Evolutionary conservation across 2,888 invertebrate species (phyloP).

Genomic region (Cremastinae sp.): DNA sequence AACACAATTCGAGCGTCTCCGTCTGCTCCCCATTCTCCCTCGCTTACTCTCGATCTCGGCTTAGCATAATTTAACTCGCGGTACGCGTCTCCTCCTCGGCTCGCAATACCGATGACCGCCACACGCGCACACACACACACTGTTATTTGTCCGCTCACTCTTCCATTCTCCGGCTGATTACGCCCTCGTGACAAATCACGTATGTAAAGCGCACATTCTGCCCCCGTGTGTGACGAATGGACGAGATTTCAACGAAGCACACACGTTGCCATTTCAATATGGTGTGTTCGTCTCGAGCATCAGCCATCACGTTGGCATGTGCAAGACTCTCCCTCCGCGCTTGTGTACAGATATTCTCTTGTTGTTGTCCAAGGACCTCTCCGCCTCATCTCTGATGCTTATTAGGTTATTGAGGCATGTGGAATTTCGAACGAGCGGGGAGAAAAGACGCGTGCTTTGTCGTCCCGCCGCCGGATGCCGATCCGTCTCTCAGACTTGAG

Average conservation of each 20-base stretch:
- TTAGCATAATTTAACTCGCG: conserved; percentile 65
- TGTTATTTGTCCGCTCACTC: neutral
- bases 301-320: conserved; percentile 10
- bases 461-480: conserved; percentile 11
- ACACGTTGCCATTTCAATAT: conserved; percentile 24
- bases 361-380: conserved; percentile 18
- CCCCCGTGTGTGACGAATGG: conserved; percentile 1
- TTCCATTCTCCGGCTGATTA: conserved; percentile 41
- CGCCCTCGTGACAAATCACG: conserved; percentile 54
- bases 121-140: conserved; percentile 28
- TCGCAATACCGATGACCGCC: conserved; percentile 60
- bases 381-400: too few species aligned
- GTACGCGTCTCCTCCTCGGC: conserved; percentile 50
- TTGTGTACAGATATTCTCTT: neutral
- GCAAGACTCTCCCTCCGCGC: neutral
- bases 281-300: conserved; percentile 4
- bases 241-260: conserved; percentile 7
- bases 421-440: neutral
- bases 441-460: neutral
- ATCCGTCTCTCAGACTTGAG: conserved; percentile 40
- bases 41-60: conserved; percentile 53
- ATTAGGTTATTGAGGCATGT: conserved; percentile 50
- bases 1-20: conserved; percentile 47
- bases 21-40: conserved; percentile 20
- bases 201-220: conserved; percentile 27